phyloP scores from a whole-genome alignment of 1,140 invertebrate genomes.

The Thaumetopoea pityocampa region DNA sequence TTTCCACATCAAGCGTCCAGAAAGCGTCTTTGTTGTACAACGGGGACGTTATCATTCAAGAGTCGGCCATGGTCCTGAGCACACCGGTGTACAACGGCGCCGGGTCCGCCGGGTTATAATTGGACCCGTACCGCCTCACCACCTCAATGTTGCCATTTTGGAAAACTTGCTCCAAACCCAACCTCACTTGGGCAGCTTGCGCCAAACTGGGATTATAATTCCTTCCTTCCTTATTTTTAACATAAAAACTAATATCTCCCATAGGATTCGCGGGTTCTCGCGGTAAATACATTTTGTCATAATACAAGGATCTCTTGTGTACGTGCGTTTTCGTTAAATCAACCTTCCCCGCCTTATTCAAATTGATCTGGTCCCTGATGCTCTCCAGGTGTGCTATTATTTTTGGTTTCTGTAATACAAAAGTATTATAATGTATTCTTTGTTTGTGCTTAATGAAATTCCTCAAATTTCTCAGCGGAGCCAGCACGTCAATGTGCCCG shows the following conservation, averaged over 20 bases:
- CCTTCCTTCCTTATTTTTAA: slow-evolving; percentile 35
- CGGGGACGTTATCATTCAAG: too few relatives aligned
- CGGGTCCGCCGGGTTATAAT: slow-evolving; percentile 30
- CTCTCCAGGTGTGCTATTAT: neutral
- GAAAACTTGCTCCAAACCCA: slow-evolving; percentile 21
- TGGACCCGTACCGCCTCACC: slow-evolving; percentile 27
- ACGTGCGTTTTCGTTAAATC: neutral
- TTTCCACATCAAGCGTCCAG: too few relatives aligned
- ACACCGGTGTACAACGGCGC: slow-evolving; percentile 20
- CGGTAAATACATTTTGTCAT: slow-evolving; percentile 17
- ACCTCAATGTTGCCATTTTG: slow-evolving; percentile 29
- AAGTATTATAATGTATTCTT: slow-evolving; percentile 8
- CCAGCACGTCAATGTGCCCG: slow-evolving; percentile 10
- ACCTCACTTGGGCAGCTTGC: slow-evolving; percentile 26
- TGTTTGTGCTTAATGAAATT: slow-evolving; percentile 19
- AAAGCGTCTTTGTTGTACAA: too few relatives aligned
- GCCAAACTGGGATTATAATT: slow-evolving; percentile 20
- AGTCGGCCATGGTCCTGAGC: slow-evolving; percentile 11
- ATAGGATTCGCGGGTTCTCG: slow-evolving; percentile 25
- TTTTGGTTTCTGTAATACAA: too few relatives aligned
- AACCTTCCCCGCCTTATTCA: too few relatives aligned
- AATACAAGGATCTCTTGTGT: slow-evolving; percentile 13
- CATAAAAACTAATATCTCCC: slow-evolving; percentile 43
- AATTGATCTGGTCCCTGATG: too few relatives aligned
- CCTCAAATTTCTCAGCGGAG: slow-evolving; percentile 20